Conservation (phyloP, 2,113 vertebrate species). For the Channa argus region DNA sequence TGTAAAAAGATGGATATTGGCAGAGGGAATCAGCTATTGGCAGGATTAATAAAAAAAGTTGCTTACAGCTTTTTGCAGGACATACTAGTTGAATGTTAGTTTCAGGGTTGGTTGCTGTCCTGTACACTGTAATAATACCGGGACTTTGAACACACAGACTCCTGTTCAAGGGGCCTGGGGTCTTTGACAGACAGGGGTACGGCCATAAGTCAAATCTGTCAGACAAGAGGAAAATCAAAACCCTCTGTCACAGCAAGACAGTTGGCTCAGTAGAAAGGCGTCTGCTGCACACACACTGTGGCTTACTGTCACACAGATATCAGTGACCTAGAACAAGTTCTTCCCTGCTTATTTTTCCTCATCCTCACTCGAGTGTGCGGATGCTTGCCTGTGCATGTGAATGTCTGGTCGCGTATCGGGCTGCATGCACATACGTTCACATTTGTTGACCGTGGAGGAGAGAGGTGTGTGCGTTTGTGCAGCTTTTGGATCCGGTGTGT, state of each 20-base stretch:
- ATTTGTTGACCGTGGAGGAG: conserved; percentile 15
- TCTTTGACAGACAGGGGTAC: conserved; percentile 55
- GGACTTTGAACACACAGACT: conserved; percentile 22
- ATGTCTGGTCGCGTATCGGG: conserved; percentile 24
- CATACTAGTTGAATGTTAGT: conserved; percentile 14
- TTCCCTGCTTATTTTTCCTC: conserved; percentile 48
- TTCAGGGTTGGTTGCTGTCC: conserved; percentile 16
- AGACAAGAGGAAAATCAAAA: conserved; percentile 68
- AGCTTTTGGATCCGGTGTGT: conserved; percentile 28
- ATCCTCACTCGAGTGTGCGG: conserved; percentile 18
- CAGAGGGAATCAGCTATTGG: conserved; percentile 30
- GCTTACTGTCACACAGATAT: conserved; percentile 50
- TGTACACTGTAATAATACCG: background rate
- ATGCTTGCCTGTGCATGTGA: conserved; percentile 37
- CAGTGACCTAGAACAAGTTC: conserved; percentile 59
- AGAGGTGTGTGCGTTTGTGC: background rate
- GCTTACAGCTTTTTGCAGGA: conserved; percentile 23
- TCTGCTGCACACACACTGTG: conserved; percentile 46
- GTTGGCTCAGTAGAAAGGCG: conserved; percentile 39
- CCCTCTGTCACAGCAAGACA: conserved; percentile 55
- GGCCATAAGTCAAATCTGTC: conserved; percentile 65
- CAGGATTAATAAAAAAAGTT: conserved; percentile 32
- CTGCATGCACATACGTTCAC: background rate
- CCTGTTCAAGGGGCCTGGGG: conserved; percentile 36
- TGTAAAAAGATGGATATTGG: conserved; percentile 48